phyloP scores from a whole-genome alignment of 2,888 invertebrate genomes.

The Arrhopalites spinosus region DNA sequence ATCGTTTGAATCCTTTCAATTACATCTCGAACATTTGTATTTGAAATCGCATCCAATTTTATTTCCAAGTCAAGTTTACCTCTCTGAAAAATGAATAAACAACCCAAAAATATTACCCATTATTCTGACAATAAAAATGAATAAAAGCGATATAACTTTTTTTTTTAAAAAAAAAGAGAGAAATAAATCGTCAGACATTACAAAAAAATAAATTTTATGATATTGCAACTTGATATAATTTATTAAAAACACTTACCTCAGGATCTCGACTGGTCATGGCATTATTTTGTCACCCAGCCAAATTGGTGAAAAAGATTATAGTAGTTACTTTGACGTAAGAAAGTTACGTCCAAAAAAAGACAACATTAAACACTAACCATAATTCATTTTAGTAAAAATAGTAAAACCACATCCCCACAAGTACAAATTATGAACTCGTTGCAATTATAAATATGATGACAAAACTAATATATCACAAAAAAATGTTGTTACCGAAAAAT shows the following conservation, averaged over 20 bases:
- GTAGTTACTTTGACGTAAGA: not conserved
- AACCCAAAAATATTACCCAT: too few species aligned
- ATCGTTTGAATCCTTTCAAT: conserved; percentile 61
- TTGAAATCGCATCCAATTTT: conserved; percentile 43
- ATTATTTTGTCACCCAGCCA: conserved; percentile 7
- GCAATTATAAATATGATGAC: too few species aligned
- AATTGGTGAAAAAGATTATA: not conserved
- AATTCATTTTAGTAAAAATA: not conserved
- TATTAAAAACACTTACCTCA: conserved; percentile 14
- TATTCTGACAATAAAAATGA: conserved; percentile 27
- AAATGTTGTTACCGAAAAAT: too few species aligned
- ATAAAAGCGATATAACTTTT: conserved; percentile 6
- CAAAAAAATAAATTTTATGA: too few species aligned
- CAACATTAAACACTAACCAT: not conserved
- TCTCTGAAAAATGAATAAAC: conserved; percentile 43
- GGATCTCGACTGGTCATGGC: conserved; percentile 27
- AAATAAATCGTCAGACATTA: not conserved
- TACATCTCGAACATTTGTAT: conserved; percentile 50
- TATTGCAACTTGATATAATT: too few species aligned
- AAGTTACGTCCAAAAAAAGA: not conserved
- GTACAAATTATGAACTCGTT: not conserved
- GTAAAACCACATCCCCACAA: not conserved
- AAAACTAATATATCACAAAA: too few species aligned
- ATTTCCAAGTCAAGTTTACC: conserved; percentile 53
- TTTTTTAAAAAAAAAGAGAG: conserved; percentile 12